phyloP scores from a whole-genome alignment of 2,888 invertebrate genomes.

The Xestia xanthographa region DNA sequence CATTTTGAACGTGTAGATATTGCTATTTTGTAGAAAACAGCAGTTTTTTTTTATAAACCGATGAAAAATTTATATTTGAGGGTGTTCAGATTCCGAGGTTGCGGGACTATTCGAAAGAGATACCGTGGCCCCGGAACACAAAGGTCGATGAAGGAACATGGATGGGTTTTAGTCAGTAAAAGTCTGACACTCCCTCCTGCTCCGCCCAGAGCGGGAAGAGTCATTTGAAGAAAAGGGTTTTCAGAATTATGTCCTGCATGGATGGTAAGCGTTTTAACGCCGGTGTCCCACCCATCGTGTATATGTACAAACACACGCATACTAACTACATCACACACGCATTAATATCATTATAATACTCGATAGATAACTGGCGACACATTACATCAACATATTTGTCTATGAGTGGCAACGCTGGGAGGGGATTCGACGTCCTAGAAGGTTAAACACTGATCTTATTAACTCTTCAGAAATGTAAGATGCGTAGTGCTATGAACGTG shows the following conservation, averaged over 20 bases:
- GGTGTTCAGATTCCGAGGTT: too few species aligned
- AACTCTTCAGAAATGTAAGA: background rate
- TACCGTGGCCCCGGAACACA: too few species aligned
- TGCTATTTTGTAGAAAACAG: too few species aligned
- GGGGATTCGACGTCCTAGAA: background rate
- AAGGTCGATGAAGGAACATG: too few species aligned
- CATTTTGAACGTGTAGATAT: background rate
- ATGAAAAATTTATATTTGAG: background rate
- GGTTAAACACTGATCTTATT: background rate
- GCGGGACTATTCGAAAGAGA: too few species aligned
- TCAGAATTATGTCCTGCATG: background rate
- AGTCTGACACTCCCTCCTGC: too few species aligned
- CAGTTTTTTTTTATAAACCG: background rate
- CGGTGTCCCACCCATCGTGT: background rate
- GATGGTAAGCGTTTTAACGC: background rate
- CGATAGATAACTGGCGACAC: slow-evolving; percentile 10
- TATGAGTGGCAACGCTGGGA: background rate
- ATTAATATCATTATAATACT: slow-evolving; percentile 27
- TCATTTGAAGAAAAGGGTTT: too few species aligned
- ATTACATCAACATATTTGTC: background rate
- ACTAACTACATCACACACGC: slow-evolving; percentile 32
- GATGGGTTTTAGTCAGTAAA: too few species aligned
- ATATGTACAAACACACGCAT: slow-evolving; percentile 1
- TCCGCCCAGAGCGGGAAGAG: too few species aligned
- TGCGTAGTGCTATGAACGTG: background rate